Conservation (phyloP, 2,113 vertebrate genomes). For the Atherinomorus stipes region DNA sequence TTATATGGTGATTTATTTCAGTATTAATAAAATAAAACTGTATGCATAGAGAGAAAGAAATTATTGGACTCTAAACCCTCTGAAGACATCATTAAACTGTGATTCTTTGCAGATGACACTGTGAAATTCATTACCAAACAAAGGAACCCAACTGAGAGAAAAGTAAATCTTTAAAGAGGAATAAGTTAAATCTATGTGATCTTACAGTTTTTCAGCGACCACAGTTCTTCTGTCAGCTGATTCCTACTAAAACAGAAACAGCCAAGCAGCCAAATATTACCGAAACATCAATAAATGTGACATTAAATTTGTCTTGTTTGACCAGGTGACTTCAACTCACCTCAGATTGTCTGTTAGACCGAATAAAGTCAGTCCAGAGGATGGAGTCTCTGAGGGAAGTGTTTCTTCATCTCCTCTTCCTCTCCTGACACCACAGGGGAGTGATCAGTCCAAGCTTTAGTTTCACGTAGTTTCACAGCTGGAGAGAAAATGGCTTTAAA, state of each 20-base stretch:
- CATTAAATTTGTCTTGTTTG: no score
- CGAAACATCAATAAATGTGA: no score
- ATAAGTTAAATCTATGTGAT: background rate
- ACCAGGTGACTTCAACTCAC: conserved; percentile 26
- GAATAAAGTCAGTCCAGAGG: conserved; percentile 10
- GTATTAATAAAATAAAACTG: no score
- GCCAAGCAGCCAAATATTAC: no score
- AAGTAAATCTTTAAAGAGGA: background rate
- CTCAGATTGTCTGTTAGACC: conserved; percentile 6
- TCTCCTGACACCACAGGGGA: background rate
- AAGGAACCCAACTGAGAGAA: background rate
- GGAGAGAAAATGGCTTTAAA: background rate
- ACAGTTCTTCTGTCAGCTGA: conserved; percentile 5
- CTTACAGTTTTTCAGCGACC: conserved; percentile 65
- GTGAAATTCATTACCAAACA: background rate
- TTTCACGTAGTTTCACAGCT: background rate
- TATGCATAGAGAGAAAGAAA: no score
- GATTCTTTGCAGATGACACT: conserved; percentile 27
- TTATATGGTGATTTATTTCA: no score
- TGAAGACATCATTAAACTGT: background rate
- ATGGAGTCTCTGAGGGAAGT: background rate
- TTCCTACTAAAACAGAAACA: conserved; percentile 31
- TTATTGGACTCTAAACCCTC: background rate
- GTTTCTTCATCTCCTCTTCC: background rate
- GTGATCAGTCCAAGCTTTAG: background rate